Evolutionary conservation across 2,888 invertebrate species (phyloP), one percentile per base, ranked within the genome.

Genomic region (Rosalia funebris): DNA sequence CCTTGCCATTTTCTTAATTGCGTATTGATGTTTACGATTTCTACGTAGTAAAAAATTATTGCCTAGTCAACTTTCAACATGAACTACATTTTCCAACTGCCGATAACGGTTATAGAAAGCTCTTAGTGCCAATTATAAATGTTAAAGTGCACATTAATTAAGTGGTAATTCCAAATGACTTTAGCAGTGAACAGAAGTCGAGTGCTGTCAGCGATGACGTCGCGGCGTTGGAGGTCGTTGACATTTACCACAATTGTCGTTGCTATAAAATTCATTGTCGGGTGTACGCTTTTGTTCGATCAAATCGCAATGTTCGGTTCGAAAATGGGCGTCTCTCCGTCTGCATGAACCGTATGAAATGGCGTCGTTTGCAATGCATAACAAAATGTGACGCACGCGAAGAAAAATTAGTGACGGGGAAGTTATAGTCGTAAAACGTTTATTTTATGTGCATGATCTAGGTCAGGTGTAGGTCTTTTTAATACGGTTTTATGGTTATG

Each of bases 211-310:
- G 20, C 31, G 19, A 54, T 36, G 31, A n/a, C 57, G 60, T 57
- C 57, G 60, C 62, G 53, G 47, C 62, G 60, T 54, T 45, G 16
- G 34, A 50, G 65, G 65, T 65, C 65, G 60, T 60, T 62, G 65
- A 65, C 65, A 62, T 65, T 62, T 48, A 52, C 32, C 53, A 45
- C 48, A 12, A 57, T 17, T 50, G 57, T 37, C 19, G 25, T 25
- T 25, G 4, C 25, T 7, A 25, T 25, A 25, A 3, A 25, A 16
- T 19, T 4, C 41, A 3, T 41, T 41, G 25, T 25, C 4, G 25
- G 25, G 7, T 7, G 7, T 7, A 7, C 25, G 25, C 25, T 25
- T 25, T 25, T 25, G n/a, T 7, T 7, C 25, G 25, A 25, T 25
- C 25, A 25, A 25, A 5, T 25, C 25, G 25, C 25, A 25, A 25